These are phyloP conservation scores for Boulengeromyrus knoepffleri DNA, from an alignment of 2,113 vertebrate species.

Conservation along the genomic window DNA sequence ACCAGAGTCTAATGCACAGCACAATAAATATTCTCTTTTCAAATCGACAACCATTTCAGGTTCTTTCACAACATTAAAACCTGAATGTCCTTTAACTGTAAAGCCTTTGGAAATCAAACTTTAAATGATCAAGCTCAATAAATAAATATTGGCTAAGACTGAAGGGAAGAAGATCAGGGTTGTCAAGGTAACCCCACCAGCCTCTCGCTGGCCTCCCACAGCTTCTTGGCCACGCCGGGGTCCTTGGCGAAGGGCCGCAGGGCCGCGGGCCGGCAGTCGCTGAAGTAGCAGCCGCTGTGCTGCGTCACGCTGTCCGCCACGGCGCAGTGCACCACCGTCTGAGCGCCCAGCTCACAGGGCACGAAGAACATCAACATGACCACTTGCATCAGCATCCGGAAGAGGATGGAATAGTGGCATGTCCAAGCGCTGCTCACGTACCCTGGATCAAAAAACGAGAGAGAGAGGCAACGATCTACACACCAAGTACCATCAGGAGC, in stretches of 20 bases:
- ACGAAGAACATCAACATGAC: conserved; percentile 69
- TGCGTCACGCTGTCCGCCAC: conserved; percentile 56
- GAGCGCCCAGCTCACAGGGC: conserved; percentile 58
- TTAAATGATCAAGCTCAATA: background rate
- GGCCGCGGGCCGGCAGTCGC: conserved; percentile 50
- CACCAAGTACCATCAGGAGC: background rate
- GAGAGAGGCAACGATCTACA: background rate
- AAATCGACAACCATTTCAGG: background rate
- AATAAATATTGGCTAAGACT: background rate
- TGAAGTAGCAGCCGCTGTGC: conserved; percentile 61
- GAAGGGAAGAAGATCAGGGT: too few relatives aligned
- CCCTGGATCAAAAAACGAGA: conserved; percentile 41
- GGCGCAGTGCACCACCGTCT: conserved; percentile 65
- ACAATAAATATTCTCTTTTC: background rate
- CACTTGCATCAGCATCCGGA: conserved; percentile 61
- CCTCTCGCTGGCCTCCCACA: conserved; percentile 71
- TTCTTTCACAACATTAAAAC: background rate
- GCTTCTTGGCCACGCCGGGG: conserved; percentile 62
- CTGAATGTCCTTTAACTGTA: background rate
- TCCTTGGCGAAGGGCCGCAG: conserved; percentile 61
- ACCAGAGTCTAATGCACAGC: background rate
- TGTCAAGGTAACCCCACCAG: conserved; percentile 59
- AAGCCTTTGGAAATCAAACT: background rate
- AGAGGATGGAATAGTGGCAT: conserved; percentile 60
- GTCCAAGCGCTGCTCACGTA: conserved; percentile 65